Conservation (phyloP, 2,113 vertebrate genomes). For the Chlamydotis undulata region DNA sequence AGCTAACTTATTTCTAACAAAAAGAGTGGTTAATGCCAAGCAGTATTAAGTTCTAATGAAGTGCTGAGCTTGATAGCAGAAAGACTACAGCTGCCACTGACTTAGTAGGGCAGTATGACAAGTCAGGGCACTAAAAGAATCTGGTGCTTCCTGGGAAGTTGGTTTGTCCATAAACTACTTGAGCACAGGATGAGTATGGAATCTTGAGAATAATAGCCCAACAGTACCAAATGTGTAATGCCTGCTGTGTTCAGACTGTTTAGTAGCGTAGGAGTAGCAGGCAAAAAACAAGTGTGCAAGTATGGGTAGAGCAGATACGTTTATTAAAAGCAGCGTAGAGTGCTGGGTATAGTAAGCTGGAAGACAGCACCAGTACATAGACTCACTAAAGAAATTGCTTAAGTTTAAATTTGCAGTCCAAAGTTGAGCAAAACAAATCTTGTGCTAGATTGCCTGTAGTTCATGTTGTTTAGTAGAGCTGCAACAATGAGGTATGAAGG, state of each 20-base stretch:
- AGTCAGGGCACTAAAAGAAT: not conserved
- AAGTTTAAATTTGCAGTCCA: not conserved
- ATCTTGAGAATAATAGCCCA: not conserved
- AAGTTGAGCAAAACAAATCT: not conserved
- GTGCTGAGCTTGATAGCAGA: not conserved
- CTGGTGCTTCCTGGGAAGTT: not conserved
- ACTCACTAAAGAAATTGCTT: not conserved
- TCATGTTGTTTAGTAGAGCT: not conserved
- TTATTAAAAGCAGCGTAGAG: not conserved
- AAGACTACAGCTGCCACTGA: not conserved
- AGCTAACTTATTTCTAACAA: not conserved
- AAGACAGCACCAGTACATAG: not conserved
- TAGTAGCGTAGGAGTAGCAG: not conserved
- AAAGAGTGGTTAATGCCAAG: not conserved
- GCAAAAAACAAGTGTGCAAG: accelerated
- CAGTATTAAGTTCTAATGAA: not conserved
- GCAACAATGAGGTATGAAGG: not conserved
- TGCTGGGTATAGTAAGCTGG: not conserved
- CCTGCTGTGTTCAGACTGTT: not conserved
- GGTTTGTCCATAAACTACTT: not conserved
- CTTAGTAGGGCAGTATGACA: not conserved
- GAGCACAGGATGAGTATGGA: not conserved
- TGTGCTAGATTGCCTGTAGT: not conserved
- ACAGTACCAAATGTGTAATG: not conserved
- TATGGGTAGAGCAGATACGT: not conserved